Evolutionary conservation across 2,888 invertebrate genomes (phyloP), one percentile per base, ranked within the genome.

Genomic region (Drosophila affinis): DNA sequence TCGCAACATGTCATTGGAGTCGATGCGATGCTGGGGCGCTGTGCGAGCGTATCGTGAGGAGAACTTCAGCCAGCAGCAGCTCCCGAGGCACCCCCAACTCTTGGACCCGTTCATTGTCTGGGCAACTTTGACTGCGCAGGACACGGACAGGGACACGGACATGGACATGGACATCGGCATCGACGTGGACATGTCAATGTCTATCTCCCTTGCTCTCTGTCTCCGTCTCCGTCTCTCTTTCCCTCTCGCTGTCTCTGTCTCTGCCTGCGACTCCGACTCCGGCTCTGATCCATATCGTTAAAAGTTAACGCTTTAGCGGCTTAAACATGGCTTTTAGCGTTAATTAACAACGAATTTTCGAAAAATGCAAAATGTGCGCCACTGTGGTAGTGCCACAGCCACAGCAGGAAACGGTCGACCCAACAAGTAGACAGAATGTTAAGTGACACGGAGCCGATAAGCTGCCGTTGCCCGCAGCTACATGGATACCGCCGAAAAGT

Each of bases 251-350:
- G 63, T 27, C 51, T 12, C 62, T 53, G 39, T n/a, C 53, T 14
- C 58, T 53, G n/a, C 56, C 18, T 52, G 45, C 47, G n/a, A 72
- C 34, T 46, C 14, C 29, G 18, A 12, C 39, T 54, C 32, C 47
- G 29, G 74, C 77, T 65, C 82, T 76, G 85, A 85, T 85, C 89
- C 87, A 85, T 85, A 85, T 85, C 85, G 81, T 81, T 78, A 68
- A 85, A 83, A 85, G 88, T 89, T 85, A 89, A 89, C 89, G 89
- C 89, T 85, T 85, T 85, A 85, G 82, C 88, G 76, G 86, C 65
- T 88, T 78, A 82, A 89, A 89, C 86, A 89, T 87, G 86, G 84
- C 79, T 87, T 89, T 87, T 81, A 88, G 89, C 88, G 87, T 89
- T 87, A 87, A 87, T 87, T 88, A 87, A 87, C 89, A 89, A 78